Evolutionary conservation across 2,113 vertebrate species (phyloP).

Genomic region (Platichthys flesus): DNA sequence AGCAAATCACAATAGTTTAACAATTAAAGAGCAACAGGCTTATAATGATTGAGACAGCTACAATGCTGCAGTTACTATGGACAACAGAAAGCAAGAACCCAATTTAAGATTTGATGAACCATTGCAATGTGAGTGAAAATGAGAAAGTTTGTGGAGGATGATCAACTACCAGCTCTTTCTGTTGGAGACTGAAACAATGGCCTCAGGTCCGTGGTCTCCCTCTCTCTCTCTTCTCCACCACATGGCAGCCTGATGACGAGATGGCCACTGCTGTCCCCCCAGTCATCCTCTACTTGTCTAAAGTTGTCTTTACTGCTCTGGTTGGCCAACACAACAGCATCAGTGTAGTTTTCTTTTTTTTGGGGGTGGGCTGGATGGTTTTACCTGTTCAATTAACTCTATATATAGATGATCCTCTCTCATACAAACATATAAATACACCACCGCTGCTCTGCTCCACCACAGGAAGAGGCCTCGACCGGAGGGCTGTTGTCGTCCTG

Average conservation of each 20-base stretch:
- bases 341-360: slow-evolving; percentile 39
- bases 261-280: slow-evolving; percentile 7
- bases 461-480: slow-evolving; percentile 48
- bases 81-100: slow-evolving; percentile 22
- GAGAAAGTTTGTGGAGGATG: slow-evolving; percentile 27
- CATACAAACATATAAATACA: slow-evolving; percentile 86
- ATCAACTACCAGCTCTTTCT: slow-evolving; percentile 37
- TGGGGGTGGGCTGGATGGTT: slow-evolving; percentile 27
- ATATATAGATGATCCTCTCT: slow-evolving; percentile 80
- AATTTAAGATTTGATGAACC: slow-evolving; percentile 5
- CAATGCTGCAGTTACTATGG: slow-evolving; percentile 30
- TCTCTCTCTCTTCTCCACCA: too few species aligned
- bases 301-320: slow-evolving; percentile 53
- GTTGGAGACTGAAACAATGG: slow-evolving; percentile 15
- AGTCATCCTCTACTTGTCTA: slow-evolving; percentile 65
- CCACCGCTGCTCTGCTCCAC: slow-evolving; percentile 74
- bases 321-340: slow-evolving; percentile 50
- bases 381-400: slow-evolving; percentile 67
- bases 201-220: background rate
- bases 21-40: slow-evolving; percentile 41
- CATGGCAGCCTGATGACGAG: background rate
- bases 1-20: slow-evolving; percentile 50
- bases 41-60: slow-evolving; percentile 41
- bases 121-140: slow-evolving; percentile 18
- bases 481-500: slow-evolving; percentile 60